Base-by-base conservation (phyloP, 2,888 invertebrate species). In the Thecocarcelia acutangulata region DNA sequence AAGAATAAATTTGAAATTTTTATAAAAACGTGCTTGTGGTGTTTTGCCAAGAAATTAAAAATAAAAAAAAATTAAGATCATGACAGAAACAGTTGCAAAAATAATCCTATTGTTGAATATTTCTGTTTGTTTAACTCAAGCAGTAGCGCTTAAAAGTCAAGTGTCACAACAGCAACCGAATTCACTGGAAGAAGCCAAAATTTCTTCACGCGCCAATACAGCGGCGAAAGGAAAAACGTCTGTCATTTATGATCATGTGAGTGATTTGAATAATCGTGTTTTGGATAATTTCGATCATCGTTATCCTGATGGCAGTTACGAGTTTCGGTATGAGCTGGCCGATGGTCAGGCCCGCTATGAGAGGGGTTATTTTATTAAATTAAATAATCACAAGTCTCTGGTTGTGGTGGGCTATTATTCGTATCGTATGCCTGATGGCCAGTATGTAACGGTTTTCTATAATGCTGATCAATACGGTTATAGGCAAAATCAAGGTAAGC, bases 401-500 rank as follows among this genome's bases (percentile, higher is more conserved):
- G 88, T 89, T 66, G 89, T 90, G 0, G 88, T 88, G 1, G 89
- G 89, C 6, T 90, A 89, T 59, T 90, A 90, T 48, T 87, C 89
- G 2, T 89, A 90, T 68, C 87, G 88, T 8, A 86, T 88, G 86
- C 85, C 87, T 28, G 87, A 88, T 73, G 86, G 85, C 0, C 85
- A 88, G 1, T 90, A 86, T 44, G 74, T 89, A 8, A 90, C 89
- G 0, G 90, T 90, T 4, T 90, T 90, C 85, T 90, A 90, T 44
- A 90, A 89, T 82, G 89, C 90, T 33, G 89, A 90, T 85, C 89
- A 87, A 56, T 85, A 86, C 83, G 89, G 89, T 46, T 90, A 88
- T 37, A 84, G 89, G 0, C 90, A 89, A 74, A 89, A 88, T 84
- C 89, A 89, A 83, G 87, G 89, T 90, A 69, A 89, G 89, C 58